These are phyloP conservation scores for Calameuta idolon DNA, from an alignment of 2,888 invertebrate species.

Conservation along the genomic window DNA sequence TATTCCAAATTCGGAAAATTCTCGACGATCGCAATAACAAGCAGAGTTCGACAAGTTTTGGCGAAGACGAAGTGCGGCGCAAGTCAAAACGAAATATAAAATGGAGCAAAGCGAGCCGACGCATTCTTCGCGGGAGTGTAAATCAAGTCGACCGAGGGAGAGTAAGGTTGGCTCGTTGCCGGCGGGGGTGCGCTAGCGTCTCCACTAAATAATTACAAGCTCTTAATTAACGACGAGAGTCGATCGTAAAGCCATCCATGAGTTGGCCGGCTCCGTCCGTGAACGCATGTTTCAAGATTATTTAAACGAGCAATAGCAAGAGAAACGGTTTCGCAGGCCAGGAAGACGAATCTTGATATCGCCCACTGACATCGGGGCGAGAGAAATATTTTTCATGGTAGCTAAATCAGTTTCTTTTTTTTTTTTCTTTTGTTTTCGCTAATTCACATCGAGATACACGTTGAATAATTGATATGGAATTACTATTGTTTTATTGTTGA, in stretches of 20 bases:
- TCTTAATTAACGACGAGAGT: constrained; percentile 65
- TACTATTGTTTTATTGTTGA: not conserved
- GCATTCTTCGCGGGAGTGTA: constrained; percentile 52
- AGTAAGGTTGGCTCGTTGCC: constrained; percentile 51
- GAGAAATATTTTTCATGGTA: not conserved
- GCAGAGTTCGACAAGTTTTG: not conserved
- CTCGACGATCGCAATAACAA: not conserved
- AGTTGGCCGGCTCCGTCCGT: constrained; percentile 51
- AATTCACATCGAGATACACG: not conserved
- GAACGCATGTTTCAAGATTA: constrained; percentile 63
- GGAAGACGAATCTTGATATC: not conserved
- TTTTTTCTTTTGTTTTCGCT: not conserved
- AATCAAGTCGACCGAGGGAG: constrained; percentile 50
- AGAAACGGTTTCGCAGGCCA: constrained; percentile 10
- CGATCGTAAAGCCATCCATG: constrained; percentile 65
- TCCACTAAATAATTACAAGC: constrained; percentile 66
- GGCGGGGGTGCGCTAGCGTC: constrained; percentile 65
- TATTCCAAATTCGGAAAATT: not conserved
- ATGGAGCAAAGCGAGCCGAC: constrained; percentile 29
- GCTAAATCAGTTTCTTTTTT: not conserved
- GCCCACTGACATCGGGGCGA: not conserved
- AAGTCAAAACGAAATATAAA: constrained; percentile 23
- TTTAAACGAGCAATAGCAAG: constrained; percentile 59
- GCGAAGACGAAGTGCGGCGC: constrained; percentile 24
- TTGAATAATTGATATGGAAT: not conserved